Percentiles rank a stretch among this genome's conserved stretches.
phyloP scores from a whole-genome alignment of 2,888 invertebrate genomes.

The Junonia oenone region DNA sequence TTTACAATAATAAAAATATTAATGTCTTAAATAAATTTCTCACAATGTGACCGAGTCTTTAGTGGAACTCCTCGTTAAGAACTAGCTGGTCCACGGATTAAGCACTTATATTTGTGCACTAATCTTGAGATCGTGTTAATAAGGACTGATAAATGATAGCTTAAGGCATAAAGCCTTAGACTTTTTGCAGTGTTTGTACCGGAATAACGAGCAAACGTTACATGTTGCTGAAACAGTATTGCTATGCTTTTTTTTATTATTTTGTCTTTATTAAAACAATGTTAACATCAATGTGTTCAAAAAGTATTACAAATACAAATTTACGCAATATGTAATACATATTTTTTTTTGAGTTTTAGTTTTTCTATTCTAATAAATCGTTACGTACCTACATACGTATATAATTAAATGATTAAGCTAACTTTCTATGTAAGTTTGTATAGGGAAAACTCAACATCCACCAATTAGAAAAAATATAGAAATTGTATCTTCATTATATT shows the following conservation, averaged over 20 bases:
- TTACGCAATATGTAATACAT: too few species aligned
- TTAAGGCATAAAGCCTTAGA: constrained; percentile 1
- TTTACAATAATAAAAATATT: neutral
- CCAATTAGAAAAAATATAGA: too few species aligned
- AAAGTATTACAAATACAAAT: too few species aligned
- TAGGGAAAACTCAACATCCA: too few species aligned
- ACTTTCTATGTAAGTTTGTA: too few species aligned
- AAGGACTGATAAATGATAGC: constrained; percentile 40
- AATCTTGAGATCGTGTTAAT: constrained; percentile 46
- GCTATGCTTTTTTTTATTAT: neutral
- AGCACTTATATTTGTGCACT: constrained; percentile 46
- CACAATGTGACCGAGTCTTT: constrained; percentile 29
- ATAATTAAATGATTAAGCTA: too few species aligned
- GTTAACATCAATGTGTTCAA: too few species aligned
- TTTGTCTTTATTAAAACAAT: neutral
- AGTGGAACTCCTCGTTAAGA: constrained; percentile 42
- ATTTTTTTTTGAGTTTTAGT: too few species aligned
- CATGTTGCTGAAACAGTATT: neutral
- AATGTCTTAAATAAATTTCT: neutral
- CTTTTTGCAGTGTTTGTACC: neutral
- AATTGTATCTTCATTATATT: too few species aligned
- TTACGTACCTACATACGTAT: too few species aligned
- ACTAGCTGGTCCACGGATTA: constrained; percentile 40
- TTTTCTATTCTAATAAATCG: too few species aligned
- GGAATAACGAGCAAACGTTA: neutral